Conservation (phyloP, 2,888 invertebrate species). For the Idaea dimidiata region DNA sequence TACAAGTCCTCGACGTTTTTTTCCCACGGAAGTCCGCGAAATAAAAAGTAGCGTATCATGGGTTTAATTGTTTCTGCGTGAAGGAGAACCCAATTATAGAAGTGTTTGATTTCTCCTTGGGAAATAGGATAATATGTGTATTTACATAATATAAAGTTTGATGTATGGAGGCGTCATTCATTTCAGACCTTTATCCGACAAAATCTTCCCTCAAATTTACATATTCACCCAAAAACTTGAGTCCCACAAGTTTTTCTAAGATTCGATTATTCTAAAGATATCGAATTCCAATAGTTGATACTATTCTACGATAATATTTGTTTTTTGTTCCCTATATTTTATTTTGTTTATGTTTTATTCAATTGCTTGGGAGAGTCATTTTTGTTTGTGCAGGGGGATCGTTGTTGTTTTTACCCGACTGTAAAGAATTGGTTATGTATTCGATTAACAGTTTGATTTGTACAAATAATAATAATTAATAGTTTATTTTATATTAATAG, state of each 20-base stretch:
- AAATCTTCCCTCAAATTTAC: conserved; percentile 40
- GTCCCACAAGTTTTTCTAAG: conserved; percentile 37
- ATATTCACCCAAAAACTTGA: conserved; percentile 39
- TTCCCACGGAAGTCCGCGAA: too few species aligned
- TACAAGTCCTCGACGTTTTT: too few species aligned
- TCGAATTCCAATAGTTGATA: conserved; percentile 34
- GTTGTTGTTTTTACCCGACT: conserved; percentile 12
- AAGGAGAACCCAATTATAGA: too few species aligned
- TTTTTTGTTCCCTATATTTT: conserved; percentile 49
- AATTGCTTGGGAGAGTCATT: conserved; percentile 35
- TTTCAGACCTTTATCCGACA: conserved; percentile 32
- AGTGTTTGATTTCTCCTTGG: too few species aligned
- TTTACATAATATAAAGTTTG: neutral
- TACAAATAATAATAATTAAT: too few species aligned
- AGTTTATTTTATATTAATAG: too few species aligned
- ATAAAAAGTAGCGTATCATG: too few species aligned
- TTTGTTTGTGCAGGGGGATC: conserved; percentile 31
- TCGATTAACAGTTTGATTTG: too few species aligned
- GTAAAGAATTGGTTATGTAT: neutral
- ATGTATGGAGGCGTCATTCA: conserved; percentile 31
- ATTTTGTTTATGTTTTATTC: conserved; percentile 49
- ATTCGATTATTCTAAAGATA: conserved; percentile 60
- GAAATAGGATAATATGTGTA: neutral
- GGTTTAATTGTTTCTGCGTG: too few species aligned
- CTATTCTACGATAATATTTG: conserved; percentile 52